Conservation (phyloP, 1,140 invertebrate genomes). For the Nixonia krombeini region DNA sequence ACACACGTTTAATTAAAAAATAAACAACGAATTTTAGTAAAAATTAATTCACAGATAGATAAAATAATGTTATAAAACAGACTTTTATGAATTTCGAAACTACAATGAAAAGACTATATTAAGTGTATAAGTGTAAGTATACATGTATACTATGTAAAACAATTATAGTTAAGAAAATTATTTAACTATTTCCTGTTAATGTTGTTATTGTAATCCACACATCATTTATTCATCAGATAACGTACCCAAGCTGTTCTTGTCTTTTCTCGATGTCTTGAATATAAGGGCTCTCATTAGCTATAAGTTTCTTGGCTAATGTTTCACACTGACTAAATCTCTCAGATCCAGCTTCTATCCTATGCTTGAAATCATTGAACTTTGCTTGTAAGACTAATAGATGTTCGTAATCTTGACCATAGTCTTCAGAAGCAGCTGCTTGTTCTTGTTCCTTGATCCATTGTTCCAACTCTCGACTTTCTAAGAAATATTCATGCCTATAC, state of each 20-base stretch:
- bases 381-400: conserved; percentile 90
- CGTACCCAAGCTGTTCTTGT: conserved; percentile 90
- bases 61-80: too few species aligned
- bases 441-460: conserved; percentile 96
- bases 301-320: conserved; percentile 89
- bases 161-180: too few species aligned
- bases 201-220: conserved; percentile 8
- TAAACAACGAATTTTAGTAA: conserved; percentile 38
- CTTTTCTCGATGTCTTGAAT: conserved; percentile 88
- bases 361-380: conserved; percentile 97
- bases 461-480: conserved; percentile 92
- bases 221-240: conserved; percentile 3
- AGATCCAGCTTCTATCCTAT: conserved; percentile 90
- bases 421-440: conserved; percentile 90
- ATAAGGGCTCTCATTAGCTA: conserved; percentile 90
- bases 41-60: too few species aligned
- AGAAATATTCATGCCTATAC: conserved; percentile 93
- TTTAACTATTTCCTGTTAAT: neutral
- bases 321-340: conserved; percentile 95
- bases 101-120: too few species aligned
- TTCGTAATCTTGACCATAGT: conserved; percentile 98
- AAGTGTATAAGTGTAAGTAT: too few species aligned
- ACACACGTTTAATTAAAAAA: conserved; percentile 40
- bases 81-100: too few species aligned
- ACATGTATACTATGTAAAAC: too few species aligned